Conservation (phyloP, 2,113 vertebrate species). For the Tamias sibiricus region DNA sequence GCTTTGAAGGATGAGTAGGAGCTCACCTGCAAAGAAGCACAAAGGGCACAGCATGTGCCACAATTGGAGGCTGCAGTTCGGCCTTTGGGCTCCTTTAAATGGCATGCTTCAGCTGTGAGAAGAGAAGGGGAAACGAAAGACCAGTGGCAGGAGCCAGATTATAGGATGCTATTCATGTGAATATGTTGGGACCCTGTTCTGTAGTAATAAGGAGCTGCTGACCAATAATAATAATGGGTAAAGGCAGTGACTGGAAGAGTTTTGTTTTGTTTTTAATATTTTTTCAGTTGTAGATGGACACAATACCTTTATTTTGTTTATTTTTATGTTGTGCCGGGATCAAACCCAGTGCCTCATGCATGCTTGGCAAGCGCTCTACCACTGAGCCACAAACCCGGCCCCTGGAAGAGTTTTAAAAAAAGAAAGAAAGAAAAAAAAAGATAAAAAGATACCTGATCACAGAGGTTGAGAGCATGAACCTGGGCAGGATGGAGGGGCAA, state of each 20-base stretch:
- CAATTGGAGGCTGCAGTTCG: neutral
- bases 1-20: neutral
- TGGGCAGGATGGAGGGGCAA: neutral
- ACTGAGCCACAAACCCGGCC: too few relatives aligned
- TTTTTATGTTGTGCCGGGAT: too few relatives aligned
- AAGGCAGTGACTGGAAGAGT: neutral
- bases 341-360: too few relatives aligned
- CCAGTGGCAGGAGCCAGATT: neutral
- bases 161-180: neutral
- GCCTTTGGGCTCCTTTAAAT: neutral
- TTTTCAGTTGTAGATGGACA: too few relatives aligned
- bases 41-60: neutral
- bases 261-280: too few relatives aligned
- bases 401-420: too few relatives aligned
- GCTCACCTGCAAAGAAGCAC: neutral
- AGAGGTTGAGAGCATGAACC: neutral
- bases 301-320: too few relatives aligned
- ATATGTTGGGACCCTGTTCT: neutral
- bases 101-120: neutral
- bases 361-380: too few relatives aligned
- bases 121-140: neutral
- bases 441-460: neutral
- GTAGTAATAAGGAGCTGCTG: neutral
- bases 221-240: neutral
- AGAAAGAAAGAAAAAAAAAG: too few relatives aligned